phyloP scores from a whole-genome alignment of 2,888 invertebrate species.

The Melinaea menophilus region DNA sequence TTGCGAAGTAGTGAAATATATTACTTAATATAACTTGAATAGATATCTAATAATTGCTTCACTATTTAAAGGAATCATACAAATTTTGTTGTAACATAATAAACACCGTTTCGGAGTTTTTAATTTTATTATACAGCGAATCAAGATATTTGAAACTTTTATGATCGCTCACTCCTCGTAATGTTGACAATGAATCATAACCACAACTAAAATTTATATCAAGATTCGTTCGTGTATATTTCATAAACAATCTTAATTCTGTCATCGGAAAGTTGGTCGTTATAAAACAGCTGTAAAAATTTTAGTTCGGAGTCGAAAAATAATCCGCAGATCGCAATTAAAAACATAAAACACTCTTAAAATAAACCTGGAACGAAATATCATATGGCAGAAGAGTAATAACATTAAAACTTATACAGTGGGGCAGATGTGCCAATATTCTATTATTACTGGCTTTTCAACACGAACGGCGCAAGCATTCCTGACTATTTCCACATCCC shows the following conservation, averaged over 20 bases:
- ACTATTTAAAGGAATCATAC: too few relatives aligned
- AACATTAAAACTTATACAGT: conserved; percentile 73
- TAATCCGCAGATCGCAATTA: conserved; percentile 70
- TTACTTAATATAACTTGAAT: too few relatives aligned
- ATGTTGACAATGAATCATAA: conserved; percentile 36
- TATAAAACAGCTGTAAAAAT: conserved; percentile 70
- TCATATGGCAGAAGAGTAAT: conserved; percentile 66
- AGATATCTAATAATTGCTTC: too few relatives aligned
- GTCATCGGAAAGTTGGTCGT: conserved; percentile 66
- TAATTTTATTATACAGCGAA: conserved; percentile 12
- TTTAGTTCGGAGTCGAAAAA: conserved; percentile 65
- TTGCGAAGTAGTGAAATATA: too few relatives aligned
- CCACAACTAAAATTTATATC: conserved; percentile 54
- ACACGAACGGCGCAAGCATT: conserved; percentile 69
- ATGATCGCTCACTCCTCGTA: conserved; percentile 27
- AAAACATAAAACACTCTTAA: conserved; percentile 70
- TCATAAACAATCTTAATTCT: conserved; percentile 73
- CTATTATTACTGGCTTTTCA: conserved; percentile 77
- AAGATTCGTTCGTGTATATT: conserved; percentile 57
- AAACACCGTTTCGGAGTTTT: not conserved
- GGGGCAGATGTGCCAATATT: conserved; percentile 75
- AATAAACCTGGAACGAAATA: conserved; percentile 68
- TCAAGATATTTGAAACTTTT: conserved; percentile 20
- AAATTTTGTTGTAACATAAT: too few relatives aligned
- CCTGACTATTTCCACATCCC: conserved; percentile 77